phyloP scores from a whole-genome alignment of 2,797 vertebrate species.

The Crenichthys baileyi region DNA sequence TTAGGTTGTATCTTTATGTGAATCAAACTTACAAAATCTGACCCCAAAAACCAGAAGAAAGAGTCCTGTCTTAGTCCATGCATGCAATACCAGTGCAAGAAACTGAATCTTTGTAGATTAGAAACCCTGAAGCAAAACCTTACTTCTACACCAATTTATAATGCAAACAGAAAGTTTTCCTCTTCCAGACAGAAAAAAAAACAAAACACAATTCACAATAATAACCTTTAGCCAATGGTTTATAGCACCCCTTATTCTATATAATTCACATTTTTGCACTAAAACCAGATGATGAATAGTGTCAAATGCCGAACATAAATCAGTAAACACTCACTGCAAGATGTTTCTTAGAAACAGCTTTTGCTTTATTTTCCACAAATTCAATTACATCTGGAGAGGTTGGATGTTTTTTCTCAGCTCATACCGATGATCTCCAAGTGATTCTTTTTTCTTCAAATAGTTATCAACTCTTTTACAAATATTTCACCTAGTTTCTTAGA shows the following conservation, averaged over 20 bases:
- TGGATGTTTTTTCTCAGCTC: neutral
- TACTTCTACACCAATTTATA: neutral
- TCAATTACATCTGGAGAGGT: neutral
- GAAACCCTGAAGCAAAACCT: neutral
- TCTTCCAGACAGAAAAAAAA: neutral
- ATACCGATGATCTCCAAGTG: neutral
- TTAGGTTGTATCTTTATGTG: conserved; percentile 16
- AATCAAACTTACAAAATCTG: neutral
- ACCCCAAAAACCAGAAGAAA: neutral
- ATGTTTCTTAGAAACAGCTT: neutral
- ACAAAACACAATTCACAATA: too few relatives aligned
- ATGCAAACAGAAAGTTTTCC: neutral
- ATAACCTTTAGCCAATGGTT: neutral
- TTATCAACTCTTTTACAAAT: neutral
- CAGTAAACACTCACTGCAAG: neutral
- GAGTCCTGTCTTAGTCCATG: neutral
- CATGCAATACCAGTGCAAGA: neutral
- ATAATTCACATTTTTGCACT: neutral
- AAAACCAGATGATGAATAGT: neutral
- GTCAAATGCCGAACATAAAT: neutral
- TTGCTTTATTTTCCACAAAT: neutral
- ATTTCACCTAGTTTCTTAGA: neutral
- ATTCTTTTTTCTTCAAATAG: conserved; percentile 3
- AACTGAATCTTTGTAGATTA: neutral
- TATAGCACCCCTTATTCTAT: neutral